Base-by-base conservation (phyloP, 2,797 vertebrate species). In the Galagoides demidoff region DNA sequence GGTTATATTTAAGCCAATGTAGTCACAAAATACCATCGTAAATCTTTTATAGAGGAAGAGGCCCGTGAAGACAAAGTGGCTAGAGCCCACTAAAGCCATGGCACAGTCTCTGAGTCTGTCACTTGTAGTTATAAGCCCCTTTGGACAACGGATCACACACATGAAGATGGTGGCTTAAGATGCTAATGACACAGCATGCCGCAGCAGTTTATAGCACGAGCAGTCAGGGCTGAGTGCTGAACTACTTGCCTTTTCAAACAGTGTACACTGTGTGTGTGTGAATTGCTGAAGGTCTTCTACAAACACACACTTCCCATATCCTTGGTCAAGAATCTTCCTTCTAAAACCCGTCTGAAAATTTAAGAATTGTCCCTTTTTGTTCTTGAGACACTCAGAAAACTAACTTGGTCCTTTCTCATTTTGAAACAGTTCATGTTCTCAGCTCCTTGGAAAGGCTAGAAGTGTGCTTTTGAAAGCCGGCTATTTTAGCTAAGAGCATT, bases 401-500 rank as follows among this genome's bases (percentile, higher is more conserved):
- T 17, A 84, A 74, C 25, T 66, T 91, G 95, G 92, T 78, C 71
- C 66, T 89, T 94, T 95, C 96, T 96, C 96, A 94, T 97, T 96
- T 91, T 39, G 89, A 97, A 96, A 71, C 61, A 89, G 92, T 66
- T 94, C 90, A 19, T 95, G 93, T 90, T 76, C 95, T 55, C 90
- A 85, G 81, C 73, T 96, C 89, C 92, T 89, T 89, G 76, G 83
- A 90, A 92, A 94, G 49, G 43, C 90, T 95, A 34, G 77, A 91
- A 90, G 93, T 87, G 81, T 85, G 74, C 81, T 96, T 86, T 57
- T 52, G 83, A 96, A 85, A 79, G 83, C 90, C 83, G 91, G 92
- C 95, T 96, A 66, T 97, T 97, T 97, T 94, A 91, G 92, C 95
- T 85, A 43, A 90, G 86, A 63, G 66, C n/a, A 57, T 98, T 96